Percentiles rank a stretch among this genome's conserved stretches.
Conservation (phyloP, 2,113 vertebrate species). For the Patagioenas fasciata region DNA sequence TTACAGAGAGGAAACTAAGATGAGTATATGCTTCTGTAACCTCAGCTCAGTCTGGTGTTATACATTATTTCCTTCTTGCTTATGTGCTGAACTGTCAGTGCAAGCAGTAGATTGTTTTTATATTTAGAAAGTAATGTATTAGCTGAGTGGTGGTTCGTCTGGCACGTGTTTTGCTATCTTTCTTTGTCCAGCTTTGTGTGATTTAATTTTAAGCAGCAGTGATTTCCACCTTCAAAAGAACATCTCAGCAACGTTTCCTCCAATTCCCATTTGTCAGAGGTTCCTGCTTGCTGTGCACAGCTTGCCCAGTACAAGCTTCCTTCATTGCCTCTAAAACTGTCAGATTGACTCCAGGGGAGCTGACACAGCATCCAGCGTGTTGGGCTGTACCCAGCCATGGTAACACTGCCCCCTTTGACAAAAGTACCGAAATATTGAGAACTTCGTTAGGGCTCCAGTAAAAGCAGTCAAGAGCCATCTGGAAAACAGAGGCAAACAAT, state of each 20-base stretch:
- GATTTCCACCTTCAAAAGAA: constrained; percentile 34
- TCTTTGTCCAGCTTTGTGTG: constrained; percentile 24
- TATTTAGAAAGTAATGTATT: constrained; percentile 42
- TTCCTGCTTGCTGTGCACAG: neutral
- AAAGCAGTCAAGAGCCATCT: neutral
- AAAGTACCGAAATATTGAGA: neutral
- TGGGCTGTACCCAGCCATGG: neutral
- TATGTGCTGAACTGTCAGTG: neutral
- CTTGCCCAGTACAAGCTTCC: neutral
- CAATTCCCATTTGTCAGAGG: neutral
- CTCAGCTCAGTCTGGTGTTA: neutral
- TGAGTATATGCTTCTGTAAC: neutral
- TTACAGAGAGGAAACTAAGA: neutral
- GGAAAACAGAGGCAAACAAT: neutral
- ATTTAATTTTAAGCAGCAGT: constrained; percentile 25
- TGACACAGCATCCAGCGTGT: neutral
- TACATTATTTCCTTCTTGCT: constrained; percentile 5
- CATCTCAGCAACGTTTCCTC: neutral
- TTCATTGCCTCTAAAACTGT: constrained; percentile 13
- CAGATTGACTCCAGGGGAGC: neutral
- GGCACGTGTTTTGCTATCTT: neutral
- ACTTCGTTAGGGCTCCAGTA: neutral
- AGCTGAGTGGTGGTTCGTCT: neutral
- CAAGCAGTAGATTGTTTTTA: constrained; percentile 31
- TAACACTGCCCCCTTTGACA: neutral